Evolutionary conservation across 2,797 vertebrate species (phyloP), one percentile per base, ranked within the genome.

Genomic region (Enteromius treurensis): DNA sequence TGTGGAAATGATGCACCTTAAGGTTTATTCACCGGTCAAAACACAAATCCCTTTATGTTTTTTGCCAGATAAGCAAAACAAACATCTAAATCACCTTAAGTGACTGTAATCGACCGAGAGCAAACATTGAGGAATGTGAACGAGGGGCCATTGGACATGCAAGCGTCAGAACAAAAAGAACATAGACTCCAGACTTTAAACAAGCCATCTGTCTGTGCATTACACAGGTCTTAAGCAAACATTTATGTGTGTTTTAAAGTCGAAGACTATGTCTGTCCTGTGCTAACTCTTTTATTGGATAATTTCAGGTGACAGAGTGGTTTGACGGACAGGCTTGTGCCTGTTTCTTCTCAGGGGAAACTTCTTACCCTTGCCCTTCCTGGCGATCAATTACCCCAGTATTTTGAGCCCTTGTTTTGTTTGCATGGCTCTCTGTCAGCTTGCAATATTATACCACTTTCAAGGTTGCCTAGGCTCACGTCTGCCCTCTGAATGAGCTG

Each of bases 21-120:
- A 91, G 89, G 89, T 89, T 80, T 84, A 86, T 74, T 90, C 82
- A 86, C 91, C 69, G 29, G 85, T 87, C 87, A 88, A 90, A 92
- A 91, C 90, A 89, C 86, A 92, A 84, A 80, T 85, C 82, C 23
- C 23, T 88, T 90, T 88, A 83, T 86, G 88, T 87, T 71, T 85
- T 74, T 86, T 51, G 34, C 88, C 78, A 91, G 92, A 92, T 92
- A 92, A 93, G 88, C 89, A 87, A 89, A 91, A 34, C 91, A 91
- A 92, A 93, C 88, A 87, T 90, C 87, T 91, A 91, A 91, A 92
- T 92, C 92, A 89, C 84, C 67, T 86, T 92, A 92, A 94, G 91
- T 92, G 93, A 89, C 90, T 80, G 87, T 93, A 94, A 93, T 92
- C 64, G 90, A 90, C 91, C 82, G 14, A 82, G 87, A 91, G 85